These are phyloP conservation scores for Gallirallus australis DNA, from an alignment of 2,797 vertebrate species.

Conservation along the genomic window DNA sequence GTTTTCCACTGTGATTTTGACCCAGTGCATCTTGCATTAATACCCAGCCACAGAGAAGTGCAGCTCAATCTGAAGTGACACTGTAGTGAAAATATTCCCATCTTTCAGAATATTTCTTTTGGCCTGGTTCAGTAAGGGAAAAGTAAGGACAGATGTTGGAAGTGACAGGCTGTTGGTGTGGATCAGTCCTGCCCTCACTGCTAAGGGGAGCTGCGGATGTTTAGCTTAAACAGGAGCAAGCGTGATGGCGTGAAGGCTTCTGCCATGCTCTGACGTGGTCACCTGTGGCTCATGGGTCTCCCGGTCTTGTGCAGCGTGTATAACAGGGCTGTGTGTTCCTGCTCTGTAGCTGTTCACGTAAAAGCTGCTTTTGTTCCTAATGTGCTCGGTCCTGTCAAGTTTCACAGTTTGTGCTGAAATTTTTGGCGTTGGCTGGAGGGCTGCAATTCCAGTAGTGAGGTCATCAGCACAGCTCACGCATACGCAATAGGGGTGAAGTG, in stretches of 20 bases:
- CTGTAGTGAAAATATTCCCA: slow-evolving; percentile 31
- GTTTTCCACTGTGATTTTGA: not conserved
- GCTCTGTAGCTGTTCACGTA: not conserved
- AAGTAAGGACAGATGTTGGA: slow-evolving; percentile 12
- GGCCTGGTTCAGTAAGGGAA: slow-evolving; percentile 8
- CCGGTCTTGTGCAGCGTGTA: not conserved
- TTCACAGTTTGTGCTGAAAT: slow-evolving; percentile 4
- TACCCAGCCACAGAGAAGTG: not conserved
- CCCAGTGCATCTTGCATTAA: not conserved
- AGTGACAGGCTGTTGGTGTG: not conserved
- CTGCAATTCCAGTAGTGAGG: slow-evolving; percentile 33
- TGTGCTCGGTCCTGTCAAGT: not conserved
- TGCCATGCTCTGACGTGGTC: not conserved
- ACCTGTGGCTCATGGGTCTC: accelerated
- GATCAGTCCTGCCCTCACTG: not conserved
- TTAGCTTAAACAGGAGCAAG: not conserved
- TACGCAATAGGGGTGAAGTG: not conserved
- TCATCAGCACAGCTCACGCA: not conserved
- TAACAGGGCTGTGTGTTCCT: not conserved
- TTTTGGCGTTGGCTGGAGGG: not conserved
- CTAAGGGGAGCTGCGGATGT: not conserved
- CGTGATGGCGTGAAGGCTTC: accelerated
- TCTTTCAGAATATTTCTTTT: slow-evolving; percentile 61
- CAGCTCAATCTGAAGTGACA: not conserved
- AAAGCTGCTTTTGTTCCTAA: not conserved